Evolutionary conservation across 1,140 invertebrate species (phyloP).

Genomic region (Octopus bimaculoides): DNA sequence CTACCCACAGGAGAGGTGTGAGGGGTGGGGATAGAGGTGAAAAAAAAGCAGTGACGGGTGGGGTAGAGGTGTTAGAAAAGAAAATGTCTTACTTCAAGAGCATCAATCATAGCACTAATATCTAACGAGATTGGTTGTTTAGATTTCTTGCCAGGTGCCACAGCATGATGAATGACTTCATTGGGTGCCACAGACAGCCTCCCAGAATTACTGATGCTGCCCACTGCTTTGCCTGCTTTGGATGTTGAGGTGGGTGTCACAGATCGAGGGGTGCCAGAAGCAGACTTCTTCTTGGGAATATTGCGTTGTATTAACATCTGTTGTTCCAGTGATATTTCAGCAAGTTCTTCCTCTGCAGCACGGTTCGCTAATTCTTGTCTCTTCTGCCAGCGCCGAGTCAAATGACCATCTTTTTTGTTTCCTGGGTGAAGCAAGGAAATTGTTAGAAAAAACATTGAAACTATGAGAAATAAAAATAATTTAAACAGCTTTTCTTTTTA

Average conservation of each 20-base stretch:
- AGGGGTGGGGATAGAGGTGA: too few species aligned
- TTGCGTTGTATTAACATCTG: constrained; percentile 46
- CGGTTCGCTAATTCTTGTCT: constrained; percentile 44
- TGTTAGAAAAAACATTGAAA: background rate
- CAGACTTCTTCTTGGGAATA: constrained; percentile 19
- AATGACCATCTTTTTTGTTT: constrained; percentile 6
- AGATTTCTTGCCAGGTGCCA: constrained; percentile 41
- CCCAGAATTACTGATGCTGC: constrained; percentile 13
- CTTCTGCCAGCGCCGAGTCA: constrained; percentile 41
- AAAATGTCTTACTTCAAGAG: constrained; percentile 34
- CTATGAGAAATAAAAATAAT: background rate
- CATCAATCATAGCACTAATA: constrained; percentile 45
- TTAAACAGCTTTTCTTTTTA: constrained; percentile 10
- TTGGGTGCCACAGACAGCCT: constrained; percentile 15
- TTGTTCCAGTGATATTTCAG: constrained; percentile 51
- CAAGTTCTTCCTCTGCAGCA: constrained; percentile 50
- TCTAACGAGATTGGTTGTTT: constrained; percentile 47
- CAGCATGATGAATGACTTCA: constrained; percentile 4
- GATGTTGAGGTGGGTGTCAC: background rate
- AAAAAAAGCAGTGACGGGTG: too few species aligned
- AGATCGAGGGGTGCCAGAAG: background rate
- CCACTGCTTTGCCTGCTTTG: constrained; percentile 19
- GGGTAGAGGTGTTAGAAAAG: background rate
- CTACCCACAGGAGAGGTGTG: background rate
- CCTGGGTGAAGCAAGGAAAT: background rate